Base-by-base conservation (phyloP, 2,113 vertebrate genomes). In the Cottus gobio region DNA sequence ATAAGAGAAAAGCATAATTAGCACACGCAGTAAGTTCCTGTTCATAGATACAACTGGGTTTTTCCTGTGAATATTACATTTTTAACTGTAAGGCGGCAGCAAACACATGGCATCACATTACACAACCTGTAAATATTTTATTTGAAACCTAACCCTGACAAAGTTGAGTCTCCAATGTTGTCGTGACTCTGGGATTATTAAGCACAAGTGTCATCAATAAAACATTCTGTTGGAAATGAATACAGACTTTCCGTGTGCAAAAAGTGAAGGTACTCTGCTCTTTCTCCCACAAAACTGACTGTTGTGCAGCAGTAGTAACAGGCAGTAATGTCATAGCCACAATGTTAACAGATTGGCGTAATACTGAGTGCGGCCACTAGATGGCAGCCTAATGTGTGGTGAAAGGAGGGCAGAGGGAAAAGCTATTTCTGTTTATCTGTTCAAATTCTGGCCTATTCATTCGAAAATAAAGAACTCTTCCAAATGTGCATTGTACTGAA, bases 151-250 rank as follows among this genome's bases (percentile, higher is more conserved):
- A 84, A 82, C 65, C 76, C 57, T 36, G 80, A 77, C 66, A 74
- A 75, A 75, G 75, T 75, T 56, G 69, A 81, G 79, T 28, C 58
- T 84, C 76, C 34, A 10, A 65, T 78, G 83, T 84, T 83, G 83
- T 85, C 82, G 66, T 90, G 79, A 71, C 75, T 79, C 70, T 68
- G 65, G 64, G 69, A 61, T 82, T 57, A 70, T 74, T 72, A 71
- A 70, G 56, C 70, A 74, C 67, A 58, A 57, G 52, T 77, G 48
- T 86, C 50, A 82, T 78, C 54, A 60, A 77, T 76, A 71, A 64
- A 50, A 30, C 39, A 83, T 56, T n/a, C 58, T 58, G 79, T 77
- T 65, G 77, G 71, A 72, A 16, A 34, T 79, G n/a, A 61, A 65
- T 79, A 79, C 71, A 85, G 54, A 65, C 50, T 79, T 52, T 15